These are phyloP conservation scores for Pangasius krempfi DNA, from an alignment of 2,797 vertebrate species.

Conservation along the genomic window DNA sequence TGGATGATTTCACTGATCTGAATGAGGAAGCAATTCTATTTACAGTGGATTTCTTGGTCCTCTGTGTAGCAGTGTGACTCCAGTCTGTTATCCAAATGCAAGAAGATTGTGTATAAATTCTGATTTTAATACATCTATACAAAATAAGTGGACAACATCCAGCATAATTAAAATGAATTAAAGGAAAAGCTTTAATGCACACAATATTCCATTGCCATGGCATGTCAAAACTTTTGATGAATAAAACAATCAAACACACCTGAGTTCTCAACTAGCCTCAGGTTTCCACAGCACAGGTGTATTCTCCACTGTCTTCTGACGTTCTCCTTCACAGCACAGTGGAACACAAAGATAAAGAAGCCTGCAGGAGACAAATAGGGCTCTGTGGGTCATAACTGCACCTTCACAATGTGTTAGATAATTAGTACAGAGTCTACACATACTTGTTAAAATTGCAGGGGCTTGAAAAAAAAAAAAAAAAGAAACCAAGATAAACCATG, in stretches of 20 bases:
- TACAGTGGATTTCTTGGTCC: conserved; percentile 77
- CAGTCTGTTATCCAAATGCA: conserved; percentile 78
- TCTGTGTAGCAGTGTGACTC: conserved; percentile 92
- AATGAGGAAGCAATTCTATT: conserved; percentile 77
- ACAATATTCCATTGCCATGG: background rate
- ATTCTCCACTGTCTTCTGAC: conserved; percentile 92
- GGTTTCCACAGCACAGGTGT: conserved; percentile 90
- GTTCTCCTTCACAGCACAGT: conserved; percentile 91
- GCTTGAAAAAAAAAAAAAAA: background rate
- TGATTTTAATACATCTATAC: background rate
- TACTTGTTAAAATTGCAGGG: background rate
- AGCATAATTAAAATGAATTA: background rate
- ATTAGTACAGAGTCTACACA: background rate
- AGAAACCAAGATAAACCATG: background rate
- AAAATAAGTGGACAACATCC: background rate
- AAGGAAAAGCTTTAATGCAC: background rate
- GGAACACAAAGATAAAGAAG: conserved; percentile 95
- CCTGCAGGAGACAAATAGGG: conserved; percentile 71
- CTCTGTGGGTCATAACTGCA: conserved; percentile 8
- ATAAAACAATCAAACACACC: conserved; percentile 71
- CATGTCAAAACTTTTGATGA: background rate
- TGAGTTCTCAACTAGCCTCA: conserved; percentile 88
- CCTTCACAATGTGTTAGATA: background rate
- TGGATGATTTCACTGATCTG: conserved; percentile 71
- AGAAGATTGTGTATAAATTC: background rate